A percentile compares a stretch with the other conserved stretches of the same genome.
Evolutionary conservation across 2,113 vertebrate species (phyloP).

Genomic region (Caracal caracal): DNA sequence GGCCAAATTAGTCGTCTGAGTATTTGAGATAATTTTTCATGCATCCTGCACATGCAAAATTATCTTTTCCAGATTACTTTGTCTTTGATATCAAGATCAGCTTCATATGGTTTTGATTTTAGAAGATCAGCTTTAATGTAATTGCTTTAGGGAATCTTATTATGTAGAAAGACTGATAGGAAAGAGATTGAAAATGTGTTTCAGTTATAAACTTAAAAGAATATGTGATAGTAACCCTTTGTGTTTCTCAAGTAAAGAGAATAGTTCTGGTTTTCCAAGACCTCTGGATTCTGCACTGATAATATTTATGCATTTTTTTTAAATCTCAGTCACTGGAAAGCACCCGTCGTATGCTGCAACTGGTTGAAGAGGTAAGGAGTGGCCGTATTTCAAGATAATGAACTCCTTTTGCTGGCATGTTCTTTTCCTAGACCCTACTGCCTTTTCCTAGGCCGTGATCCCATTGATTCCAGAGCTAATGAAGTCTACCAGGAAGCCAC

Average conservation of each 20-base stretch:
- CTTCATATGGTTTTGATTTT: conserved; percentile 67
- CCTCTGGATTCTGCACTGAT: conserved; percentile 45
- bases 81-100: conserved; percentile 69
- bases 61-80: conserved; percentile 65
- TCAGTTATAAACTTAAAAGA: conserved; percentile 35
- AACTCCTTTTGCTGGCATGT: not conserved
- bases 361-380: conserved; percentile 98
- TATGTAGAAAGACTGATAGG: conserved; percentile 63
- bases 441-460: not conserved
- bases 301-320: conserved; percentile 62
- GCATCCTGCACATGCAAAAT: conserved; percentile 63
- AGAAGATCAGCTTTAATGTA: conserved; percentile 70
- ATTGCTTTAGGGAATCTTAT: conserved; percentile 77
- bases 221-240: not conserved
- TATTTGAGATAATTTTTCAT: conserved; percentile 59
- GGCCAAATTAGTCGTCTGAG: conserved; percentile 47
- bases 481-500: not conserved
- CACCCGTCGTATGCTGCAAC: conserved; percentile 98
- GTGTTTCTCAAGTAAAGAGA: conserved; percentile 37
- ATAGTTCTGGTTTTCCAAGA: conserved; percentile 22
- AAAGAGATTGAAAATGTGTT: conserved; percentile 58
- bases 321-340: conserved; percentile 96
- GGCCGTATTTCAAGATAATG: not conserved
- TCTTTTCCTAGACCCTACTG: not conserved
- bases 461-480: not conserved